These are phyloP conservation scores for Pempheris klunzingeri DNA, from an alignment of 2,797 vertebrate genomes.

Conservation along the genomic window DNA sequence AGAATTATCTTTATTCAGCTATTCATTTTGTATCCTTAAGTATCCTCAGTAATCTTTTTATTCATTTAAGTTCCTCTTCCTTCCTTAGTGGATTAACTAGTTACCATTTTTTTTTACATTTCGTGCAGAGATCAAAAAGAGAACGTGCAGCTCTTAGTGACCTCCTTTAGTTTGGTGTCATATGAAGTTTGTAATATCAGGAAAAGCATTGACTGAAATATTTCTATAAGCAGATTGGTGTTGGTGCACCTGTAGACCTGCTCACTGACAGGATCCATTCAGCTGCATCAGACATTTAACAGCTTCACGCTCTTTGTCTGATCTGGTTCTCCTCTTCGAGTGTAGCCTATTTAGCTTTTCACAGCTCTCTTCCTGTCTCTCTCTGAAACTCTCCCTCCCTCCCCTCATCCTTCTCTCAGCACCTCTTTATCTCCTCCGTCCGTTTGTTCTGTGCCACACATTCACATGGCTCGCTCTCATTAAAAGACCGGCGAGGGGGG, in stretches of 20 bases:
- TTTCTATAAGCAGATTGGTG: neutral
- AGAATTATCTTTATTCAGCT: neutral
- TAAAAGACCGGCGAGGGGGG: slow-evolving; percentile 48
- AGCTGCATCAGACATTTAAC: slow-evolving; percentile 2
- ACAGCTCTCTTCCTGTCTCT: slow-evolving; percentile 15
- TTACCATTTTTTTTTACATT: neutral
- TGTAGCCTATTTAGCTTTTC: slow-evolving; percentile 43
- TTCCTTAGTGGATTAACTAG: neutral
- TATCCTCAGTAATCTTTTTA: neutral
- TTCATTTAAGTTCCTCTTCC: neutral
- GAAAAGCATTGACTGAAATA: neutral
- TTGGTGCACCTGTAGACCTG: slow-evolving; percentile 18
- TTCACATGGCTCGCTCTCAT: slow-evolving; percentile 54
- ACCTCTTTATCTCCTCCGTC: slow-evolving; percentile 63
- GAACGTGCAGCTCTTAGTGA: neutral
- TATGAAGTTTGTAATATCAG: neutral
- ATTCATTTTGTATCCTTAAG: neutral
- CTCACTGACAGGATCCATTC: slow-evolving; percentile 3
- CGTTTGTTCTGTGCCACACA: slow-evolving; percentile 58
- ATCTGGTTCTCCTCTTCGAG: slow-evolving; percentile 33
- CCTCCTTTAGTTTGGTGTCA: neutral
- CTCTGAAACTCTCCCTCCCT: slow-evolving; percentile 22
- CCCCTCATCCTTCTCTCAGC: slow-evolving; percentile 40
- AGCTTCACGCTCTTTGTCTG: slow-evolving; percentile 29
- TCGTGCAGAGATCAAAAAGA: neutral